Base-by-base conservation (phyloP, 2,888 invertebrate species). In the Operophtera brumata region DNA sequence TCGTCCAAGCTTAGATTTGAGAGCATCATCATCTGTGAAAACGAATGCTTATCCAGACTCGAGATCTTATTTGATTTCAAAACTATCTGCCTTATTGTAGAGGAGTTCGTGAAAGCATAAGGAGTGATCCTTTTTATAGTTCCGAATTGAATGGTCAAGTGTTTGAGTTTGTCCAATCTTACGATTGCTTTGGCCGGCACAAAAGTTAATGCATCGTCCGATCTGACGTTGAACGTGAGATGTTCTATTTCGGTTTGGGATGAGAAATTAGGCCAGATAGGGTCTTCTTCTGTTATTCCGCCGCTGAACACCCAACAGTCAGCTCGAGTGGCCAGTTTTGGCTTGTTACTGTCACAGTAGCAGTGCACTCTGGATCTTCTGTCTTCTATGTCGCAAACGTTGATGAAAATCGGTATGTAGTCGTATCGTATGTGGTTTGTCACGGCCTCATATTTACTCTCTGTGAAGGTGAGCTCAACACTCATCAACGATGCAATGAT, bases 71-170 rank as follows among this genome's bases (percentile, higher is more conserved):
- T 95, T 26, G 94, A 92, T 66, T 92, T 92, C 57, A 96, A 81
- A 10, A 92, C 91, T 48, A 96, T 92, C 65, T 94, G 93, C 65
- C 92, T 89, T 50, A 96, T 76, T n/a, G 93, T 92, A 1, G 94
- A 92, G 0, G 95, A 91, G 75, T 95, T 96, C 6, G 94, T 94
- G 73, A 96, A 96, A 0, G 95, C 94, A 75, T 93, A 94, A 0
- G 94, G 91, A 40, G 92, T 92, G n/a, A 96, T 91, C 30, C 91
- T 92, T 66, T 93, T 91, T 63, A 96, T 93, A 44, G 92, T 93
- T 1, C 94, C 95, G 75, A 95, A 95, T 62, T 94, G 93, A 67
- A 96, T 93, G 49, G 92, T 92, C 55, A 96, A 80, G 60, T 92
- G 91, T 75, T 92, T 92, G n/a, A 96, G 84, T 64, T 93, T 92